Evolutionary conservation across 2,888 invertebrate species (phyloP), one percentile per base, ranked within the genome.

Genomic region (Sminthurides aquaticus): DNA sequence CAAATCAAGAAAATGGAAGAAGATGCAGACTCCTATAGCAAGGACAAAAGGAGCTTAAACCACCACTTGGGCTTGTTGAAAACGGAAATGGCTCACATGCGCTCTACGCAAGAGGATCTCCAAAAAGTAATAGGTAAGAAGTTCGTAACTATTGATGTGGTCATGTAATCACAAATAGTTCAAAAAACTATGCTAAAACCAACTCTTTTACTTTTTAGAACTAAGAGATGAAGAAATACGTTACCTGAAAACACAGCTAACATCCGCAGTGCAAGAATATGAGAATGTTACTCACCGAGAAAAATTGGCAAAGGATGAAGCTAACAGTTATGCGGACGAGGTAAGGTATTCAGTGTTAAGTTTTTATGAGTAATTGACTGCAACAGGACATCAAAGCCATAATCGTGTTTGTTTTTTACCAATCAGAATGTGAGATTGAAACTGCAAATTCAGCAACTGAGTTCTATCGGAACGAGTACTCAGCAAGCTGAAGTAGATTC

Each of bases 31-130:
- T 58, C 67, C 1, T 57, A 69, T 8, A 64, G 67, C 3, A 73
- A 73, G 52, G 73, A 73, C n/a, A 73, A 73, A 49, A 49, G 73
- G 49, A 67, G 67, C 15, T 59, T 73, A n/a, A 71, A 69, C 61
- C 73, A 73, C 62, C 69, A 73, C 57, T 65, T 71, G 59, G 71
- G 70, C 0, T 49, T 73, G 2, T 71, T 73, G 71, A 73, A 70
- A 62, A 67, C 71, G 1, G 71, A 72, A 67, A 66, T 73, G 69
- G 64, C 69, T 5, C 69, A 72, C 49, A 69, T 72, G 68, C 67
- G 68, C 61, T 62, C 57, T 26, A 62, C 65, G n/a, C 62, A 69
- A 3, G 68, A 66, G 3, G 70, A 73, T 15, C 55, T 66, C 8
- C 66, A 68, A 49, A 71, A 71, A 61, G 52, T 67, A 25, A 22